Evolutionary conservation across 2,888 invertebrate genomes (phyloP).

Genomic region (Heteromurus nitidus): DNA sequence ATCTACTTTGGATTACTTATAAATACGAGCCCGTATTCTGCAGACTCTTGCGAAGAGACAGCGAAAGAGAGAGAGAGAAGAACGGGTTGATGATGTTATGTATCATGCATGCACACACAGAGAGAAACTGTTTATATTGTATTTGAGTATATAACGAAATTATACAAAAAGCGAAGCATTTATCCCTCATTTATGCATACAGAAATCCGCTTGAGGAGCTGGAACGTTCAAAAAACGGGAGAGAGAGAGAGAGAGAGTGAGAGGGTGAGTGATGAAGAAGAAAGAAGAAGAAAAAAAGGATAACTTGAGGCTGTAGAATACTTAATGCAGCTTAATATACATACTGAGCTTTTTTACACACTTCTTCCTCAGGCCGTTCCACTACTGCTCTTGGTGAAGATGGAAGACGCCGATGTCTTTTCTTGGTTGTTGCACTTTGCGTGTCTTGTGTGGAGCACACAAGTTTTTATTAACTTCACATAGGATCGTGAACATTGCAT

Average conservation of each 20-base stretch:
- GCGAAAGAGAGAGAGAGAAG: too few relatives aligned
- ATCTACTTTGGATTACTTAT: too few relatives aligned
- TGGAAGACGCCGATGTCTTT: background rate
- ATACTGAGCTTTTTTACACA: conserved; percentile 39
- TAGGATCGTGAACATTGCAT: too few relatives aligned
- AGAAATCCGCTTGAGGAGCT: conserved; percentile 23
- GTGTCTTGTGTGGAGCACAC: too few relatives aligned
- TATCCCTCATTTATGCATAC: conserved; percentile 18
- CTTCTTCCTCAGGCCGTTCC: conserved; percentile 45
- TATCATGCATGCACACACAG: conserved; percentile 3
- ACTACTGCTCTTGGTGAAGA: conserved; percentile 10
- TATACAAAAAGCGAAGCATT: conserved; percentile 1
- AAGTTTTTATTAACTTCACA: too few relatives aligned
- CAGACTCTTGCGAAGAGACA: too few relatives aligned
- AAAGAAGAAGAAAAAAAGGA: conserved; percentile 17
- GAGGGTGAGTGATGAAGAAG: conserved; percentile 13
- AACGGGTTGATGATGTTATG: conserved; percentile 11
- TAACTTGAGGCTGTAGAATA: conserved; percentile 39
- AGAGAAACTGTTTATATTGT: background rate
- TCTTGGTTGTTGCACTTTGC: conserved; percentile 40
- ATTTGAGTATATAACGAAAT: background rate
- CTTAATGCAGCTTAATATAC: conserved; percentile 37
- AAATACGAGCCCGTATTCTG: too few relatives aligned
- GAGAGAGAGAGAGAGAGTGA: background rate
- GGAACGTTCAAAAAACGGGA: background rate